Percentiles rank a stretch among this genome's conserved stretches.
phyloP scores from a whole-genome alignment of 1,140 invertebrate genomes.

The Trachelipus rathkii region DNA sequence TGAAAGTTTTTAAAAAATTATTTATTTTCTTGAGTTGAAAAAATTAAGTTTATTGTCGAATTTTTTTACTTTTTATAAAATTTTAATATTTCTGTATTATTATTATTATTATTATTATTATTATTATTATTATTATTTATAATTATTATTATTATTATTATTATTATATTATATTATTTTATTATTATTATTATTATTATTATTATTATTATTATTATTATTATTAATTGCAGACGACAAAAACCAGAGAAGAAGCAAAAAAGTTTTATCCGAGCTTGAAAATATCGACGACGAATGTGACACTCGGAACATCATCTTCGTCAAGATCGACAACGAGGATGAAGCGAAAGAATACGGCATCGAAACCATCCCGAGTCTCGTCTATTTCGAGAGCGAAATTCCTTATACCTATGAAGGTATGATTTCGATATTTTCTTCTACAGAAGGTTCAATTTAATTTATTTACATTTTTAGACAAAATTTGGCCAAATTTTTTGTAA shows the following conservation, averaged over 20 bases:
- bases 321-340: slow-evolving; percentile 85
- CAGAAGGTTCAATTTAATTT: too few species aligned
- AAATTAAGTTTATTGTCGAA: too few species aligned
- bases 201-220: too few species aligned
- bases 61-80: too few species aligned
- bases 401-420: slow-evolving; percentile 76
- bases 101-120: too few species aligned
- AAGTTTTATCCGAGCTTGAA: slow-evolving; percentile 81
- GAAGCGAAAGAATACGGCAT: slow-evolving; percentile 88
- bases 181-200: slow-evolving; percentile 2
- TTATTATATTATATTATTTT: slow-evolving; percentile 18
- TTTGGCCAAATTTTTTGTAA: too few species aligned
- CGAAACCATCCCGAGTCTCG: slow-evolving; percentile 76
- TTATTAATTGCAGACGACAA: slow-evolving; percentile 70
- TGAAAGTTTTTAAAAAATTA: too few species aligned
- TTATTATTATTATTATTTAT: slow-evolving; percentile 8
- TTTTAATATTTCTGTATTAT: too few species aligned
- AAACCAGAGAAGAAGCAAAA: slow-evolving; percentile 80
- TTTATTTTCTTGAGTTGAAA: too few species aligned
- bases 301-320: slow-evolving; percentile 76
- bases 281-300: slow-evolving; percentile 94
- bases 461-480: too few species aligned
- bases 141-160: slow-evolving; percentile 30
- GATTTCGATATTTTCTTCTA: too few species aligned
- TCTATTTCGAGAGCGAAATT: slow-evolving; percentile 82